phyloP scores from a whole-genome alignment of 2,113 vertebrate genomes.

The Toxotes jaculatrix region DNA sequence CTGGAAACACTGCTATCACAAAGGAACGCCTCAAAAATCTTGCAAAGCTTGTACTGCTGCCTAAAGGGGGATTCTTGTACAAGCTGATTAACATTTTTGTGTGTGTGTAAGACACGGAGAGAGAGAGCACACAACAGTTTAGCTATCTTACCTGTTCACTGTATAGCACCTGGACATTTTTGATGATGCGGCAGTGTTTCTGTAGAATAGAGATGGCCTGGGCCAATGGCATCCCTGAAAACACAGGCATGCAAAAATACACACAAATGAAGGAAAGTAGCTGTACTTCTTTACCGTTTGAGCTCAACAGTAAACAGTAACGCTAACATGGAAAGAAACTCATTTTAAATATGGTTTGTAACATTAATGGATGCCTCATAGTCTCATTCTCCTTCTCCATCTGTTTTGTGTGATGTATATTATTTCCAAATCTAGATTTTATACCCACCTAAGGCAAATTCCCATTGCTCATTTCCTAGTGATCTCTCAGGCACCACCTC shows the following conservation, averaged over 20 bases:
- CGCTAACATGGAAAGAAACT: background rate
- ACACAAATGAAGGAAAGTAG: background rate
- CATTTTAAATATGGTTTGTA: background rate
- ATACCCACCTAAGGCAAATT: conserved; percentile 94
- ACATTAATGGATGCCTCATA: background rate
- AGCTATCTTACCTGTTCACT: conserved; percentile 91
- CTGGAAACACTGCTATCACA: background rate
- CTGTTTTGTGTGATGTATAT: background rate
- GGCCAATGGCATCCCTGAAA: conserved; percentile 96
- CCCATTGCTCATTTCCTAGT: conserved; percentile 99
- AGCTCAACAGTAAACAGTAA: background rate
- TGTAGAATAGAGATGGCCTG: conserved; percentile 98
- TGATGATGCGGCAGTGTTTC: conserved; percentile 98
- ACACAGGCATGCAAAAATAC: conserved; percentile 3
- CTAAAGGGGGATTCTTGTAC: background rate
- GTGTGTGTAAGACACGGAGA: too few relatives aligned
- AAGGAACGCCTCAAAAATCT: background rate
- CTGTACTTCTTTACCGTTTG: background rate
- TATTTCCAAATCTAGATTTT: background rate
- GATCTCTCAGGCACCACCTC: conserved; percentile 99
- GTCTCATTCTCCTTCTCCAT: background rate
- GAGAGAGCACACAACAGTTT: background rate
- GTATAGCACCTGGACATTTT: conserved; percentile 99
- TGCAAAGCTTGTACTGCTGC: background rate
- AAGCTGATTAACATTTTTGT: background rate